A percentile compares a stretch with the other conserved stretches of the same genome.
Conservation (phyloP, 2,888 invertebrate genomes). For the Diarsia rubi region DNA sequence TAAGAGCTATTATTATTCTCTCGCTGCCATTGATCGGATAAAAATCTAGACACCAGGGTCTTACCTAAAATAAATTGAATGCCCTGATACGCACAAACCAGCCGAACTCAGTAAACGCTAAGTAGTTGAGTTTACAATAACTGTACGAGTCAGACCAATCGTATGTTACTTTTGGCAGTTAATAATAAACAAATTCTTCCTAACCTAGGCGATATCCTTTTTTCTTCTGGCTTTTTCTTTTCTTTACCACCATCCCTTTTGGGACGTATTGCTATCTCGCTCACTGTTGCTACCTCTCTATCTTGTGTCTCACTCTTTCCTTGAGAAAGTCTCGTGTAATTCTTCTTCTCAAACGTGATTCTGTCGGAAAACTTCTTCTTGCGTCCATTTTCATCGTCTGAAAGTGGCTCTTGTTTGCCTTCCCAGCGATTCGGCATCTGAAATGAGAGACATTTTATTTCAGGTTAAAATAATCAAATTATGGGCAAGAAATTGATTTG, state of each 20-base stretch:
- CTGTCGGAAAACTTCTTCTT: conserved; percentile 59
- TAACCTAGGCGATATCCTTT: conserved; percentile 17
- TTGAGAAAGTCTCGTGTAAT: conserved; percentile 67
- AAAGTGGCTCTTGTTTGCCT: conserved; percentile 79
- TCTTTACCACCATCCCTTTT: background rate
- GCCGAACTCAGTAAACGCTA: background rate
- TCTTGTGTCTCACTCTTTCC: conserved; percentile 77
- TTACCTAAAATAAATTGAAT: background rate
- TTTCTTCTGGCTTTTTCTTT: conserved; percentile 10
- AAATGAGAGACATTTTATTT: conserved; percentile 29
- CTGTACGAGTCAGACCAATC: background rate
- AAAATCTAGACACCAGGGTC: background rate
- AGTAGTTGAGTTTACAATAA: background rate
- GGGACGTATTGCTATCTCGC: background rate
- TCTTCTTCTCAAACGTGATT: conserved; percentile 67
- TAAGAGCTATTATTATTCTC: background rate
- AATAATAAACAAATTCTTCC: background rate
- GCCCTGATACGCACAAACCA: background rate
- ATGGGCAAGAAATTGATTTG: background rate
- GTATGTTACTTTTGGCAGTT: background rate
- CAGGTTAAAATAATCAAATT: background rate
- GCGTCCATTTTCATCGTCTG: conserved; percentile 76
- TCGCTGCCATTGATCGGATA: background rate
- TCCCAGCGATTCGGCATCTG: conserved; percentile 73
- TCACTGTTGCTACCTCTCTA: background rate